These are phyloP conservation scores for Eumeta japonica DNA, from an alignment of 1,140 invertebrate genomes.

Conservation along the genomic window DNA sequence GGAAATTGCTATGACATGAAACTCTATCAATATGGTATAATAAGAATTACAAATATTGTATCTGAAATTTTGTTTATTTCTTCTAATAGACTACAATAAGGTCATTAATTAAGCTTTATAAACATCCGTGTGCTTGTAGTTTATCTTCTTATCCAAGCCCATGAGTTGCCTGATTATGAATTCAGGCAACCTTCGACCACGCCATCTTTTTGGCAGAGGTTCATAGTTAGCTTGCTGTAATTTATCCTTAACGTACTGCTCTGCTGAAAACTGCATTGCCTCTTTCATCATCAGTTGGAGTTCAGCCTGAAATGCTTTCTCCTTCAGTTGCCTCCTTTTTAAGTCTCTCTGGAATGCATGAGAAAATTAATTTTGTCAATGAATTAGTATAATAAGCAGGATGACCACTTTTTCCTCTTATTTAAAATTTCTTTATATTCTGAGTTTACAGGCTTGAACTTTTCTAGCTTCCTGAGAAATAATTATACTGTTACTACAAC, in stretches of 20 bases:
- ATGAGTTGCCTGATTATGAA: constrained; percentile 61
- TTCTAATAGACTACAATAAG: too few relatives aligned
- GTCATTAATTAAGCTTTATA: constrained; percentile 47
- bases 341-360: constrained; percentile 58
- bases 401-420: too few relatives aligned
- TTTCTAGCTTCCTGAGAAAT: background rate
- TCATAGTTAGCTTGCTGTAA: constrained; percentile 64
- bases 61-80: too few relatives aligned
- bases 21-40: too few relatives aligned
- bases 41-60: too few relatives aligned
- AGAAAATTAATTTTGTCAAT: constrained; percentile 7
- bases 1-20: too few relatives aligned
- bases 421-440: too few relatives aligned
- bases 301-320: constrained; percentile 73
- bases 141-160: constrained; percentile 51
- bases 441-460: too few relatives aligned
- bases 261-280: constrained; percentile 74
- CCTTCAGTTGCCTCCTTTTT: constrained; percentile 68
- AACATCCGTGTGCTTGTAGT: constrained; percentile 47
- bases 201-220: constrained; percentile 63
- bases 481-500: too few relatives aligned
- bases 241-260: constrained; percentile 66
- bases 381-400: too few relatives aligned
- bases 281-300: constrained; percentile 68
- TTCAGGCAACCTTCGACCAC: constrained; percentile 65